Conservation (phyloP, 35 echinoderm and acorn worm species). For the Diadema setosum region DNA sequence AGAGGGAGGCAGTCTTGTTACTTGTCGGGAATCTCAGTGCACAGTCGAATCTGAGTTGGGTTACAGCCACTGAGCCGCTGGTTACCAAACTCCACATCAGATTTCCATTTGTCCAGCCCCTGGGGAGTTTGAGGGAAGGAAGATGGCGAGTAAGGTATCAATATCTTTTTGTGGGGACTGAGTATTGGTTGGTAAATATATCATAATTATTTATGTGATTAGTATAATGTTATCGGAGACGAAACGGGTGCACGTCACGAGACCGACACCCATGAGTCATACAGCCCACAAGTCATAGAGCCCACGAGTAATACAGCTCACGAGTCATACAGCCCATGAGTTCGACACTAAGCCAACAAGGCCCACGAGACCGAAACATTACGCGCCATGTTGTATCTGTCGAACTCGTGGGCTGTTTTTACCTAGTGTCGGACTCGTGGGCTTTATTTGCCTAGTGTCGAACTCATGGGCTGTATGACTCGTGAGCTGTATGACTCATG, state of each 20-base stretch:
- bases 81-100: constrained; percentile 61
- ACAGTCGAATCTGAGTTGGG: constrained; percentile 50
- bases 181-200: background rate
- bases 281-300: background rate
- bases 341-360: no score
- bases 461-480: no score
- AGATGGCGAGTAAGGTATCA: background rate
- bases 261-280: background rate
- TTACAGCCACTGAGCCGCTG: constrained; percentile 76
- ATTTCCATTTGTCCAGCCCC: constrained; percentile 70
- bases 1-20: background rate
- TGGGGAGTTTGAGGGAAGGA: background rate
- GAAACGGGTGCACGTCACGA: background rate
- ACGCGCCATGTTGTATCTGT: no score
- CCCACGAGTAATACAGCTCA: no score
- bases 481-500: no score
- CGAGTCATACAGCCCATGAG: no score
- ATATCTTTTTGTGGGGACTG: background rate
- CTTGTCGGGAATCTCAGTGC: constrained; percentile 67
- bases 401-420: no score
- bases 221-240: background rate
- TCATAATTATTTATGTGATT: background rate
- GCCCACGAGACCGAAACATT: no score
- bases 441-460: no score
- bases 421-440: no score